Evolutionary conservation across 2,113 vertebrate genomes (phyloP), one percentile per base, ranked within the genome.

Genomic region (Opisthocomus hoazin): DNA sequence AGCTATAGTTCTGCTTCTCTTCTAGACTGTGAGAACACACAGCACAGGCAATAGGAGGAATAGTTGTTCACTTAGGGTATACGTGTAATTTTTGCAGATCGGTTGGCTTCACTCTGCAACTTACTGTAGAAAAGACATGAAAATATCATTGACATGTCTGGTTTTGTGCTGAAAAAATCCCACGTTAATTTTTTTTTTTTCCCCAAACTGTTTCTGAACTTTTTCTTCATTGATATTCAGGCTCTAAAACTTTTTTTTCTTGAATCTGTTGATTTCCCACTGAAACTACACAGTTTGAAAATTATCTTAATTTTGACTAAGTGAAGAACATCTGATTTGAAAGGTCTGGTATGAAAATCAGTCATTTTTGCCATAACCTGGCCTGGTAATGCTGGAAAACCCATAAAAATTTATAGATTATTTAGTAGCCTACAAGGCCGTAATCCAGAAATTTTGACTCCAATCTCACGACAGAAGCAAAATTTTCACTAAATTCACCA

Each of bases 51-150:
- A 93, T 68, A 85, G 54, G 46, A 75, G 48, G 68, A 87, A 75
- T 87, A 96, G 94, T 91, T 96, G 84, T 74, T 92, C 90, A 87
- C 82, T 94, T 81, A 79, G 1, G 1, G 53, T 90, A 91, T 51
- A 77, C 66, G 76, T 77, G 64, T 84, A 94, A 60, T 94, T 96
- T 96, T 81, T 94, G 84, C 93, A 93, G 91, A 95, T 73, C 91
- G 65, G 76, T 78, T 96, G 94, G 87, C 93, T 96, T 97, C 82
- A 58, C 64, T 92, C 57, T 94, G 79, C 51, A 58, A 26, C 41
- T 83, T 95, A 71, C 60, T 92, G 45, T 87, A 91, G 78, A 87
- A 94, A 80, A 21, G 89, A 87, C 89, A 82, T 93, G 89, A 95
- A 96, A 90, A 61, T 93, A 85, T 91, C 69, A 82, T 65, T 81